Evolutionary conservation across 2,888 invertebrate genomes (phyloP).

Genomic region (Adineta ricciae): DNA sequence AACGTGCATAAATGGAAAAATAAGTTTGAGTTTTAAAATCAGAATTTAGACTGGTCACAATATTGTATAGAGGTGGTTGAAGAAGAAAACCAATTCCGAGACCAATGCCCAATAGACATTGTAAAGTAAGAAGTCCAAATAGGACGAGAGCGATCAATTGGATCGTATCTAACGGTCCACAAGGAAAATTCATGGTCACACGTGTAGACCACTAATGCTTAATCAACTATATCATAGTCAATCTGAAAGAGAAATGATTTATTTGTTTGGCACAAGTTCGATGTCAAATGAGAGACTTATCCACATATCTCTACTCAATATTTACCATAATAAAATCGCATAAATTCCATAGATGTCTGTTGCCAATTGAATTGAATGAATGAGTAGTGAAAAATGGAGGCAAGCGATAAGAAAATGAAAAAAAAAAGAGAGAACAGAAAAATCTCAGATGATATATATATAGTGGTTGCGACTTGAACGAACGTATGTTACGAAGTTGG

Average conservation of each 20-base stretch:
- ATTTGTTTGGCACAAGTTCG: no score
- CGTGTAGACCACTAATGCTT: background rate
- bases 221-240: background rate
- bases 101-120: slow-evolving; percentile 5
- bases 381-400: background rate
- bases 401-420: background rate
- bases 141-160: background rate
- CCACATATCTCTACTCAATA: no score
- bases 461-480: background rate
- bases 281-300: no score
- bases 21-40: background rate
- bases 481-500: no score
- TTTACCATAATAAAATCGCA: background rate
- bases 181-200: background rate
- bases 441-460: background rate
- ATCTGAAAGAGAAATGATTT: background rate
- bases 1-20: slow-evolving; percentile 15
- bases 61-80: background rate
- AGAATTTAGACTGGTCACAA: background rate
- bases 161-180: background rate
- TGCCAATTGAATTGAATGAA: background rate
- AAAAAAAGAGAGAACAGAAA: background rate
- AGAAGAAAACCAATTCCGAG: background rate
- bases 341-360: background rate
- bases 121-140: background rate